Evolutionary conservation across 2,888 invertebrate species (phyloP).

Genomic region (Microplitis deprimator): DNA sequence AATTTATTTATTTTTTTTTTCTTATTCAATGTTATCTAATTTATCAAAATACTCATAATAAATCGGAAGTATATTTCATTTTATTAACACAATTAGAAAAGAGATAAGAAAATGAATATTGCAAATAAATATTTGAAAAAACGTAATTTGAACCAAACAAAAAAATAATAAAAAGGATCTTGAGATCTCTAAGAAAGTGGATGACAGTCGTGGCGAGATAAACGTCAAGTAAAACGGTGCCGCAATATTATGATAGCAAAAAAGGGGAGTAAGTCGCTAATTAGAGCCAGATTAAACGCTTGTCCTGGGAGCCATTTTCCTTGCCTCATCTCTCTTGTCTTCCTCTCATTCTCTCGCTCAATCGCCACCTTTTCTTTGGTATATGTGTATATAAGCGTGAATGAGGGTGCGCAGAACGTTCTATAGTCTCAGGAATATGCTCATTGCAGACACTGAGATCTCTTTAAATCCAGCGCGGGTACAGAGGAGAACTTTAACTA

Average conservation of each 20-base stretch:
- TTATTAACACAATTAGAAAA: background rate
- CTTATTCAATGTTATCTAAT: too few species aligned
- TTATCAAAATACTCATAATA: too few species aligned
- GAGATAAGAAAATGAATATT: background rate
- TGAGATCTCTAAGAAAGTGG: background rate
- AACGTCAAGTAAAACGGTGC: slow-evolving; percentile 20
- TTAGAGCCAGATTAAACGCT: slow-evolving; percentile 79
- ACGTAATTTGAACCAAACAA: background rate
- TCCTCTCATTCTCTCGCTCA: slow-evolving; percentile 9
- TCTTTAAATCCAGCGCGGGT: slow-evolving; percentile 20
- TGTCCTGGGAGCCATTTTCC: slow-evolving; percentile 76
- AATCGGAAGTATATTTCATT: too few species aligned
- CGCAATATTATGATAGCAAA: slow-evolving; percentile 13
- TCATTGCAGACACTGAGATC: slow-evolving; percentile 13
- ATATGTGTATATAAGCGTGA: background rate
- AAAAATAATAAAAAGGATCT: background rate
- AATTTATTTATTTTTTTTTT: too few species aligned
- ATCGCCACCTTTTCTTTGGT: slow-evolving; percentile 16
- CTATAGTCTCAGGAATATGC: background rate
- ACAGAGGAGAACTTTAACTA: slow-evolving; percentile 28
- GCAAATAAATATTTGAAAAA: background rate
- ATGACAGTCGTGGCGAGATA: slow-evolving; percentile 23
- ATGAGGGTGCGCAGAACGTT: slow-evolving; percentile 12
- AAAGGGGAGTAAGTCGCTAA: slow-evolving; percentile 74
- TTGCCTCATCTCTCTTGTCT: slow-evolving; percentile 50